Evolutionary conservation across 2,797 vertebrate species (phyloP).

Genomic region (Melanitta fusca): DNA sequence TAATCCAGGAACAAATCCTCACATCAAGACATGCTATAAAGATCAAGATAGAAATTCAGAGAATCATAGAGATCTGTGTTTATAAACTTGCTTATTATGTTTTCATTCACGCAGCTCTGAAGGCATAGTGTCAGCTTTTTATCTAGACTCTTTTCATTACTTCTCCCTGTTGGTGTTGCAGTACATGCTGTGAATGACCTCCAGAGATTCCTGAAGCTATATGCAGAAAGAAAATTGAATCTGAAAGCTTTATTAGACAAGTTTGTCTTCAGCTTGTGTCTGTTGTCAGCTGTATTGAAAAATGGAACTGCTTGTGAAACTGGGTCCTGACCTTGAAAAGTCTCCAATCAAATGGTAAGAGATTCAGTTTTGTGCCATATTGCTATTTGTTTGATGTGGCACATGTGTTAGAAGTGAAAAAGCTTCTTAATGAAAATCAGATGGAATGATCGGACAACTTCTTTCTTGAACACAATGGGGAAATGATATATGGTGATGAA

Average conservation of each 20-base stretch:
- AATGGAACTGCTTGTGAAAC: conserved; percentile 77
- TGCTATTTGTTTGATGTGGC: conserved; percentile 65
- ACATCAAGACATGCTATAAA: conserved; percentile 53
- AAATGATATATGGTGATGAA: background rate
- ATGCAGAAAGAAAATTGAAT: conserved; percentile 82
- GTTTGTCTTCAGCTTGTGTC: conserved; percentile 81
- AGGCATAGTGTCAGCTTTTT: conserved; percentile 80
- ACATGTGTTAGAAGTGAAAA: conserved; percentile 13
- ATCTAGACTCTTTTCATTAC: conserved; percentile 83
- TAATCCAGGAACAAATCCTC: conserved; percentile 63
- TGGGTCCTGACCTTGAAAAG: conserved; percentile 78
- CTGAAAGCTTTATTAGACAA: conserved; percentile 85
- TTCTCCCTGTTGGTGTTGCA: conserved; percentile 80
- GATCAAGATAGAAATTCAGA: conserved; percentile 68
- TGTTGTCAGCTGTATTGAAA: conserved; percentile 76
- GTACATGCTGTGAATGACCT: conserved; percentile 82
- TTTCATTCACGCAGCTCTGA: conserved; percentile 74
- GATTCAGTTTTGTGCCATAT: conserved; percentile 62
- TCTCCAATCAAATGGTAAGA: conserved; percentile 66
- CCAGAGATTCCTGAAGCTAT: conserved; percentile 81
- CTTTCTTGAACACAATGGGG: background rate
- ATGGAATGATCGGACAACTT: conserved; percentile 20
- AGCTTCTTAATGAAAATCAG: conserved; percentile 40
- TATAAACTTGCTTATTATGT: conserved; percentile 77
- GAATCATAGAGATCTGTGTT: conserved; percentile 69